Conservation (phyloP, 2,797 vertebrate genomes). For the Catamblyrhynchus diadema region DNA sequence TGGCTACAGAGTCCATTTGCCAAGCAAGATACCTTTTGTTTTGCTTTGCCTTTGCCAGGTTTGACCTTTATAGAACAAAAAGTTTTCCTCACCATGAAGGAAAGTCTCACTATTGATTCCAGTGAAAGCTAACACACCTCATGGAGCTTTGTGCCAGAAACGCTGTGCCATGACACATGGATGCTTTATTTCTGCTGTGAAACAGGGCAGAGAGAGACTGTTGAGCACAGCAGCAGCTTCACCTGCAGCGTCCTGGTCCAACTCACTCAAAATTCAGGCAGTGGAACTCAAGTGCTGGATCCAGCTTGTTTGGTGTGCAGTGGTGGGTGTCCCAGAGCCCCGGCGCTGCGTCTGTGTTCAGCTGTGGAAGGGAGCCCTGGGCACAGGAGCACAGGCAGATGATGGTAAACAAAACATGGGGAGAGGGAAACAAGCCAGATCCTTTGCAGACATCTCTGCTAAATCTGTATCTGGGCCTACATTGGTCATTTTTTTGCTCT, state of each 20-base stretch:
- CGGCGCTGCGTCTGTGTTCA: accelerated
- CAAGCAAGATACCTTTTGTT: not conserved
- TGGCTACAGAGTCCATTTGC: not conserved
- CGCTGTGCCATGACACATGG: not conserved
- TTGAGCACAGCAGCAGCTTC: not conserved
- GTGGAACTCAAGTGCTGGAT: not conserved
- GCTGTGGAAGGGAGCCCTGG: not conserved
- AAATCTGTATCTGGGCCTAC: not conserved
- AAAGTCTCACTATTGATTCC: not conserved
- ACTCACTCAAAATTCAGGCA: not conserved
- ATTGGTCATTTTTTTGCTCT: not conserved
- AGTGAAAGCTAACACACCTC: not conserved
- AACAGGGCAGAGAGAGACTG: not conserved
- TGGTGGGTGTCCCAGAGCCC: not conserved
- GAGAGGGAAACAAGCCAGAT: not conserved
- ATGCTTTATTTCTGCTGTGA: not conserved
- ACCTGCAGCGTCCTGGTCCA: not conserved
- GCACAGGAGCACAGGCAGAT: not conserved
- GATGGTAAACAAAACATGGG: not conserved
- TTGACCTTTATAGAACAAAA: slow-evolving; percentile 14
- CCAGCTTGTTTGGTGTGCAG: not conserved
- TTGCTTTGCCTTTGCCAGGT: not conserved
- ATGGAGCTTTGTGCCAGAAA: not conserved
- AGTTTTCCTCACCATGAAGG: not conserved
- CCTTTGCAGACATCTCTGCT: not conserved